Evolutionary conservation across 92 coral and sea anemone genomes (phyloP), one percentile per base, ranked within the genome.

Genomic region (Phenganax stokvisi): DNA sequence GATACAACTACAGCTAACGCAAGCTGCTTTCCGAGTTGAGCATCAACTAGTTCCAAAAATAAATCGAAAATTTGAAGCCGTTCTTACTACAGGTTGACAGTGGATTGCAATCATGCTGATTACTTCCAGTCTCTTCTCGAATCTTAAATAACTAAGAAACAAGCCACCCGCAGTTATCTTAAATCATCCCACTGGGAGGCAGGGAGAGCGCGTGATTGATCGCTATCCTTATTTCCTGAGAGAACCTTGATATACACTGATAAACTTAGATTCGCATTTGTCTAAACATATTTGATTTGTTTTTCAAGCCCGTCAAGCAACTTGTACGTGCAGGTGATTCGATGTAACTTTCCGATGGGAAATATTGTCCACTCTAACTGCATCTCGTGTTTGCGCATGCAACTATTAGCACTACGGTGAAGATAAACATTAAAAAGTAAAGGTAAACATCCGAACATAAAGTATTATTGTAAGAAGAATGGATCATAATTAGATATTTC

Each of bases 111-210:
- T 30, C 66, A 29, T 16, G 31, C 59, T 75, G 51, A 27, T 53
- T 68, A 52, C 80, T 54, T 75, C 63, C 63, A 54, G 63, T 20
- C 16, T 51, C 60, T 59, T 75, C 63, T 75, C 8, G 80, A n/a
- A 56, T 52, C 25, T 7, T 31, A 54, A 57, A 12, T 27, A 30
- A 56, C 15, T 37, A 37, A 37, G 65, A 16, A 65, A 51, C 52
- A 13, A 16, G 66, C 80, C 80, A 75, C 80, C 80, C 80, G 80
- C 16, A 51, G 80, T 75, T 75, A n/a, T 57, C 65, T 75, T 54
- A 75, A 55, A 75, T 54, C 56, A 75, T 75, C 63, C 31, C 53
- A 20, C 47, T 51, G 57, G 80, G 80, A 44, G 47, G 65, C 57
- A 65, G 17, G 64, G 64, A 68, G 80, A 65, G 80, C 80, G 66